Evolutionary conservation across 2,888 invertebrate species (phyloP).

Genomic region (Andrena bucephala): DNA sequence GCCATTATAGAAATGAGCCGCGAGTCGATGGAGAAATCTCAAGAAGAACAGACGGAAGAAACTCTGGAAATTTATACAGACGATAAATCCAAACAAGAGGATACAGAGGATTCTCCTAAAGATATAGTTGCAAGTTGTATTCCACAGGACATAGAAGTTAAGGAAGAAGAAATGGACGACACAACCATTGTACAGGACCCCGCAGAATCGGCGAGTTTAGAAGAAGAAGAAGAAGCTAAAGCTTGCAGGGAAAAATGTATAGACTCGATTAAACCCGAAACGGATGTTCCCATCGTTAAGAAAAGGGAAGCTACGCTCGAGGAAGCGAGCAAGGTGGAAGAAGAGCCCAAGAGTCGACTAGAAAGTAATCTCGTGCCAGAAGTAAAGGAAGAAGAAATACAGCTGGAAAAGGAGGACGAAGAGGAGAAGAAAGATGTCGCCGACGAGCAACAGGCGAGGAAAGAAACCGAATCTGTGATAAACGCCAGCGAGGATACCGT

Average conservation of each 20-base stretch:
- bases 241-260: slow-evolving; percentile 48
- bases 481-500: slow-evolving; percentile 84
- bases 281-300: slow-evolving; percentile 44
- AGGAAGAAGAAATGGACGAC: slow-evolving; percentile 68
- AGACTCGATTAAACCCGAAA: slow-evolving; percentile 31
- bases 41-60: slow-evolving; percentile 66
- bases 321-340: slow-evolving; percentile 61
- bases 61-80: slow-evolving; percentile 56
- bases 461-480: slow-evolving; percentile 81
- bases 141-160: slow-evolving; percentile 62
- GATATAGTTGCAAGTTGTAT: slow-evolving; percentile 59
- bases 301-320: slow-evolving; percentile 53
- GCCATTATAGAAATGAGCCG: slow-evolving; percentile 60
- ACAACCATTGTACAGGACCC: slow-evolving; percentile 41
- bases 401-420: slow-evolving; percentile 67
- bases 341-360: slow-evolving; percentile 64
- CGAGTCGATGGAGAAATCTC: slow-evolving; percentile 51
- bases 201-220: slow-evolving; percentile 38
- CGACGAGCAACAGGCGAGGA: slow-evolving; percentile 72
- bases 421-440: slow-evolving; percentile 73
- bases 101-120: slow-evolving; percentile 68
- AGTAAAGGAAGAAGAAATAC: slow-evolving; percentile 65
- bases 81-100: slow-evolving; percentile 66
- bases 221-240: slow-evolving; percentile 57
- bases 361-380: slow-evolving; percentile 64